Conservation (phyloP, 2,113 vertebrate genomes). For the Ophthalmolycus amberensis region DNA sequence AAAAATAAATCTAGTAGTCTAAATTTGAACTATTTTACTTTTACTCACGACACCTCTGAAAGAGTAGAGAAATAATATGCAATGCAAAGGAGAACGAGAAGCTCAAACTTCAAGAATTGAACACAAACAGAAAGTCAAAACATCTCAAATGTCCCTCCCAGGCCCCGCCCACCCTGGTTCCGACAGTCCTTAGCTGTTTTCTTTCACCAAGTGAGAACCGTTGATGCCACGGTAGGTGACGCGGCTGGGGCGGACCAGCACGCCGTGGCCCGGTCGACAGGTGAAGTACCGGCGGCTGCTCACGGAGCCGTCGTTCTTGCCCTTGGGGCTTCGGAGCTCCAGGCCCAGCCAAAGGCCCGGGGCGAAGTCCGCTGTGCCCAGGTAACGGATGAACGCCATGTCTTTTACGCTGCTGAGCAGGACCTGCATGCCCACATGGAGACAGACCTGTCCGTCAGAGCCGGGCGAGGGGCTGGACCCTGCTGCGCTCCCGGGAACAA, state of each 20-base stretch:
- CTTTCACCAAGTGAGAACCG: constrained; percentile 89
- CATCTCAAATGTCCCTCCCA: not conserved
- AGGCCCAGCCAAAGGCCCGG: constrained; percentile 93
- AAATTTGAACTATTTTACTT: constrained; percentile 6
- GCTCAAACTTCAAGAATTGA: constrained; percentile 3
- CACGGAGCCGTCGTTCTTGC: constrained; percentile 93
- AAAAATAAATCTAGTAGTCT: constrained; percentile 17
- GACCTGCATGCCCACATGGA: constrained; percentile 93
- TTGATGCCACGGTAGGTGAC: constrained; percentile 95
- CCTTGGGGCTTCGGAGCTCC: constrained; percentile 91
- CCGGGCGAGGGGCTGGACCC: constrained; percentile 44
- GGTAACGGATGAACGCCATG: constrained; percentile 92
- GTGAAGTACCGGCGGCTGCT: constrained; percentile 91
- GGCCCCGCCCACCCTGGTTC: not conserved
- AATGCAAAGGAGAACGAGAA: constrained; percentile 8
- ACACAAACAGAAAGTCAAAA: constrained; percentile 7
- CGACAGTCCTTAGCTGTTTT: constrained; percentile 78
- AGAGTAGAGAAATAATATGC: not conserved
- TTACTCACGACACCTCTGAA: constrained; percentile 2
- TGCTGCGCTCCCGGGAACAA: constrained; percentile 12
- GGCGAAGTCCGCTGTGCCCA: constrained; percentile 92
- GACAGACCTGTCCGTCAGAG: constrained; percentile 78
- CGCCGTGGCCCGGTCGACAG: constrained; percentile 88
- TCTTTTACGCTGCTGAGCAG: constrained; percentile 93
- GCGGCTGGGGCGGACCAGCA: constrained; percentile 92